phyloP scores from a whole-genome alignment of 2,888 invertebrate genomes.

The Agriopis aurantiaria region DNA sequence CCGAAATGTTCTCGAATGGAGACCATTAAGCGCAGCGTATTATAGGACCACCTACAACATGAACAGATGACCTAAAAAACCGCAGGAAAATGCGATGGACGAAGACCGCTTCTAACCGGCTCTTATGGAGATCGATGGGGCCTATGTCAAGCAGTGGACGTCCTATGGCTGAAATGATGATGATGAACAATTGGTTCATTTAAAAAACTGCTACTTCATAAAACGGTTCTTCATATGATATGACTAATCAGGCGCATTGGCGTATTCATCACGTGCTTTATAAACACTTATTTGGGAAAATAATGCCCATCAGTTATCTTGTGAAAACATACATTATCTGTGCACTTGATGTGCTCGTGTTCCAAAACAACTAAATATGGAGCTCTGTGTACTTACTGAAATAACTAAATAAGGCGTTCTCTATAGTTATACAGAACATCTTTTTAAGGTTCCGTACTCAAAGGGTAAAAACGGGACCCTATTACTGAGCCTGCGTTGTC shows the following conservation, averaged over 20 bases:
- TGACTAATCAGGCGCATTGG: constrained; percentile 15
- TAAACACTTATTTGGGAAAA: constrained; percentile 14
- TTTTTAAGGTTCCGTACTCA: too few species aligned
- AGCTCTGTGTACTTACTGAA: background rate
- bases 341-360: constrained; percentile 33
- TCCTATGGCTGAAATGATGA: too few species aligned
- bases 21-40: too few species aligned
- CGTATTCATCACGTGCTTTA: constrained; percentile 24
- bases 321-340: constrained; percentile 20
- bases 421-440: background rate
- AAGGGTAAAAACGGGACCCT: too few species aligned
- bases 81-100: too few species aligned
- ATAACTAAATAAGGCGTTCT: background rate
- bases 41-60: too few species aligned
- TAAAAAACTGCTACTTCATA: constrained; percentile 1
- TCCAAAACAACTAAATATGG: constrained; percentile 15
- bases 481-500: too few species aligned
- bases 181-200: background rate
- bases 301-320: constrained; percentile 14
- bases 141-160: too few species aligned
- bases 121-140: too few species aligned
- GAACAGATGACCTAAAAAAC: too few species aligned
- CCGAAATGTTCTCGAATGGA: too few species aligned
- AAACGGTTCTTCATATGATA: constrained; percentile 18
- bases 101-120: too few species aligned